These are phyloP conservation scores for Gallinago jamesoni DNA, from an alignment of 2,113 vertebrate genomes.

Conservation along the genomic window DNA sequence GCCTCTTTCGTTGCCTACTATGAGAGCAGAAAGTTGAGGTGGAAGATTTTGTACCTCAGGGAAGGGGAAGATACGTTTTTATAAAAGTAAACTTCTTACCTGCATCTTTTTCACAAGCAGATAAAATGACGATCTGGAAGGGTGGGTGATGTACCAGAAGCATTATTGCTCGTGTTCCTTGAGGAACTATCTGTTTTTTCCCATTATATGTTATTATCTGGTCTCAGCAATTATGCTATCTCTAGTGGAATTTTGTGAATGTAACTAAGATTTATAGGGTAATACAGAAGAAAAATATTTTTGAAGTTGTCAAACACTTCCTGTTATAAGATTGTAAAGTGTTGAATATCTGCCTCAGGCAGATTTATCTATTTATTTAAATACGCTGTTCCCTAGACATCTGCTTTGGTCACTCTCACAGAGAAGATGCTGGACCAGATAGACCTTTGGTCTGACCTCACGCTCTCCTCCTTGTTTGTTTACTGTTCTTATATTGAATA, in stretches of 20 bases:
- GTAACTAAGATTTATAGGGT: conserved; percentile 22
- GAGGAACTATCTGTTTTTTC: neutral
- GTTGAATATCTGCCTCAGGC: conserved; percentile 41
- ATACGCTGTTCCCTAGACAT: conserved; percentile 16
- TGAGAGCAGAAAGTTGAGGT: neutral
- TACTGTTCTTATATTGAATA: neutral
- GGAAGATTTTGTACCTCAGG: neutral
- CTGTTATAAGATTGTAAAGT: conserved; percentile 36
- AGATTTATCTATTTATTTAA: conserved; percentile 52
- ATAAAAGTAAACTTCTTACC: neutral
- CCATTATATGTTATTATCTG: neutral
- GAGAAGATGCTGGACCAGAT: conserved; percentile 11
- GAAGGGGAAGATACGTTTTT: neutral
- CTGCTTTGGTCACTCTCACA: conserved; percentile 43
- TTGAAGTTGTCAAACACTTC: conserved; percentile 48
- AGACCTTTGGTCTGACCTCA: neutral
- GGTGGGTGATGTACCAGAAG: neutral
- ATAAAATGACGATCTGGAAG: neutral
- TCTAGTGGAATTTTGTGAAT: conserved; percentile 10
- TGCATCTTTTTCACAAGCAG: neutral
- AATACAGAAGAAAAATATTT: conserved; percentile 38
- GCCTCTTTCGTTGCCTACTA: neutral
- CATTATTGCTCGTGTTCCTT: neutral
- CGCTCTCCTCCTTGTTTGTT: conserved; percentile 13
- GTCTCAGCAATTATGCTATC: neutral